phyloP scores from a whole-genome alignment of 2,888 invertebrate species.

The Spicauda simplicius region DNA sequence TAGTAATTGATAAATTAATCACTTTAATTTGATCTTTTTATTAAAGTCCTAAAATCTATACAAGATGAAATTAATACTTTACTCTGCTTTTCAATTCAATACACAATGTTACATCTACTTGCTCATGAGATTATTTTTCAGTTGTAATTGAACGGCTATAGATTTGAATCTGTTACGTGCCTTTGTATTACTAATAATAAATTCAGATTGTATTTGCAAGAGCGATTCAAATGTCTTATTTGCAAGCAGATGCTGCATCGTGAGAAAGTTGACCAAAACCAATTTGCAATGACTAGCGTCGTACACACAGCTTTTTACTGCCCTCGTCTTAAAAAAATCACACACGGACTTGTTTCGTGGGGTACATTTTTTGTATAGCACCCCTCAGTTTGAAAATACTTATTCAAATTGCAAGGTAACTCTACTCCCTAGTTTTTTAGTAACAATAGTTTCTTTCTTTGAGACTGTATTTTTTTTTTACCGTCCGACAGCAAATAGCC shows the following conservation, averaged over 20 bases:
- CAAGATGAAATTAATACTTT: too few species aligned
- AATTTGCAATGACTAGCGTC: slow-evolving; percentile 73
- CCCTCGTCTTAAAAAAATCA: slow-evolving; percentile 75
- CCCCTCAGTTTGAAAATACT: slow-evolving; percentile 66
- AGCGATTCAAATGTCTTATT: slow-evolving; percentile 7
- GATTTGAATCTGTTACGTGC: too few species aligned
- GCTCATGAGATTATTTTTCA: too few species aligned
- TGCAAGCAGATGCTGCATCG: slow-evolving; percentile 51
- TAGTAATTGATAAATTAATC: too few species aligned
- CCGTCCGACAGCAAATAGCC: slow-evolving; percentile 70
- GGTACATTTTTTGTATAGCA: slow-evolving; percentile 65
- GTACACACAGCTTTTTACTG: slow-evolving; percentile 56
- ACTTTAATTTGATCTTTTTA: too few species aligned
- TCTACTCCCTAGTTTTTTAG: slow-evolving; percentile 73
- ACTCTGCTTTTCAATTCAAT: too few species aligned
- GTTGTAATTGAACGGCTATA: too few species aligned
- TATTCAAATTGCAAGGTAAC: slow-evolving; percentile 79
- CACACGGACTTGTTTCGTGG: slow-evolving; percentile 53
- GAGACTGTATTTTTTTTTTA: slow-evolving; percentile 70
- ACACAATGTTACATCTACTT: too few species aligned
- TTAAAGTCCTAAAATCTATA: too few species aligned
- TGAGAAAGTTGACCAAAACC: slow-evolving; percentile 75
- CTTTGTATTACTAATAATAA: not conserved
- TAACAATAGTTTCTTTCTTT: slow-evolving; percentile 74
- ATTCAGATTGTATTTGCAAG: slow-evolving; percentile 13